Percentiles rank a stretch among this genome's conserved stretches.
phyloP scores from a whole-genome alignment of 1,140 invertebrate genomes.

The Aricia agestis region DNA sequence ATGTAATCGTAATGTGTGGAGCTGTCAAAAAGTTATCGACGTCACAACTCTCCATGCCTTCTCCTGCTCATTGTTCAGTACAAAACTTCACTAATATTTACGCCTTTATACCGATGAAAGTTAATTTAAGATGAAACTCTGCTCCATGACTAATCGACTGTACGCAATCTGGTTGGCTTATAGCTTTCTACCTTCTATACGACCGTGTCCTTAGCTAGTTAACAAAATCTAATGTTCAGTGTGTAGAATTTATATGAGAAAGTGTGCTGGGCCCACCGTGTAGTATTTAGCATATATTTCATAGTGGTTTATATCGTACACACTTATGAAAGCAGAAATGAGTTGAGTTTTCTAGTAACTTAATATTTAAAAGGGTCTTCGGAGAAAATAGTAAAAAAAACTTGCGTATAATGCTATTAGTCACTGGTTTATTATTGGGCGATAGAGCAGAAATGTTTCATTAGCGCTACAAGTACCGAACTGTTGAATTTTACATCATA shows the following conservation, averaged over 20 bases:
- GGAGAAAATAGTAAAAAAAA: too few species aligned
- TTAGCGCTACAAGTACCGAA: too few species aligned
- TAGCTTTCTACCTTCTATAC: constrained; percentile 11
- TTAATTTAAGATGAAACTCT: not conserved
- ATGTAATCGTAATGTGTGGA: too few species aligned
- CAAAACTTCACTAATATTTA: not conserved
- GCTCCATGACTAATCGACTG: constrained; percentile 2
- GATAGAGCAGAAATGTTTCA: too few species aligned
- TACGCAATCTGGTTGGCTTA: not conserved
- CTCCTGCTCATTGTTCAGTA: not conserved
- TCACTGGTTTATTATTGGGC: too few species aligned
- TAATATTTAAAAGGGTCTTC: not conserved
- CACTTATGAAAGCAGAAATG: constrained; percentile 1
- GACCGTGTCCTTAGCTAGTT: constrained; percentile 1
- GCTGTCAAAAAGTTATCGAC: too few species aligned
- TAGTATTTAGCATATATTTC: not conserved
- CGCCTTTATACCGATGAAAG: not conserved
- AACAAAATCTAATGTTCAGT: not conserved
- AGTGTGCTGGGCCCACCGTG: not conserved
- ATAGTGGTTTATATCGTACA: not conserved
- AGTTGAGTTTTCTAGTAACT: not conserved
- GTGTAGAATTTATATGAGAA: constrained; percentile 8
- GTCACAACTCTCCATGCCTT: not conserved
- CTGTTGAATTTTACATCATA: too few species aligned
- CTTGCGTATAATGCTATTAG: too few species aligned